Evolutionary conservation across 2,888 invertebrate species (phyloP), one percentile per base, ranked within the genome.

Genomic region (Agrilus biguttatus): DNA sequence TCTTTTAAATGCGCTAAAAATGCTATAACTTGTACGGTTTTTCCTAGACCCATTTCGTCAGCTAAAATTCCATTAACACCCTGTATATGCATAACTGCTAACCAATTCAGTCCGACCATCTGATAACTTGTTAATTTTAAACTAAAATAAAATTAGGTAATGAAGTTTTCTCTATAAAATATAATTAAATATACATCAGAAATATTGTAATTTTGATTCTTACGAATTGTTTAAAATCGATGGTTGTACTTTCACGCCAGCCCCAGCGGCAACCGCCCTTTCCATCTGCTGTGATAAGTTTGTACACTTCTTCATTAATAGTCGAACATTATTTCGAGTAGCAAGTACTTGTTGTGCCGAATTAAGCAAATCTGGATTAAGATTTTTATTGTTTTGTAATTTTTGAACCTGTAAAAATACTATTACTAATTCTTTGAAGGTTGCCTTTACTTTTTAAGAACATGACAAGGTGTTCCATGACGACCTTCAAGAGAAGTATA

Each of bases 11-110:
- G 85, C 0, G 91, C 86, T 1, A 93, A 71, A 66, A 92, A 92
- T 0, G 92, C 80, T 49, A 93, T 90, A n/a, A 91, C 83, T 64
- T 93, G 92, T 49, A 93, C 81, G 0, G 93, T 93, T 68, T 93
- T 93, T 5, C 92, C 92, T 2, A 93, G 69, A 1, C 92, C 92
- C 96, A 97, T 97, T 71, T 97, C 96, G 63, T 97, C 96, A 0
- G 95, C 96, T 48, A 97, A 70, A 55, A 97, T 95, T 1, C 92
- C 92, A 57, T 95, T 95, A 36, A 96, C 81, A 12, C 83, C 80
- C 56, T 92, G 87, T 47, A 80, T 77, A 63, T 92, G 85, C 66
- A 96, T 78, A 0, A 95, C 82, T 0, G 83, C 80, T 14, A 96
- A 68, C 95, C 95, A 96, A 64, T 95, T 95, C 1, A 96, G 69